Evolutionary conservation across 2,113 vertebrate genomes (phyloP).

Genomic region (Isichthys henryi): DNA sequence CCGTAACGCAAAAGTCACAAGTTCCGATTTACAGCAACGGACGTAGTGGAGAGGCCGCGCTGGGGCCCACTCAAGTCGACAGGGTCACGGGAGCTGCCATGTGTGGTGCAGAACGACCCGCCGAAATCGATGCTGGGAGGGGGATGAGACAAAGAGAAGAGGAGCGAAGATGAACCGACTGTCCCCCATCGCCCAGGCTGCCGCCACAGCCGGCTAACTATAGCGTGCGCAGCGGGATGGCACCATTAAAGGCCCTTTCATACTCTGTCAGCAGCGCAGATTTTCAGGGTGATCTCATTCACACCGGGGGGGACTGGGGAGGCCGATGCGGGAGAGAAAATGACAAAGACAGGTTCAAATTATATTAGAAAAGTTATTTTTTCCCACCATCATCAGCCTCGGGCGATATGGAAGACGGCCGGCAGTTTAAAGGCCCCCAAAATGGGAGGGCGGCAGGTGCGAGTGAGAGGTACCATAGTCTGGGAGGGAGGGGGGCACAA

Average conservation of each 20-base stretch:
- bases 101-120: neutral
- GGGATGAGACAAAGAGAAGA: neutral
- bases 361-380: constrained; percentile 14
- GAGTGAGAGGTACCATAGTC: neutral
- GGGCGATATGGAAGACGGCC: constrained; percentile 6
- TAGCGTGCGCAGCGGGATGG: constrained; percentile 21
- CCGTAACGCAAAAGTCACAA: neutral
- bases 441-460: neutral
- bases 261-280: constrained; percentile 25
- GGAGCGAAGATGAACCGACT: neutral
- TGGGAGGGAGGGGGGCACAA: neutral
- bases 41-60: neutral
- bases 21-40: neutral
- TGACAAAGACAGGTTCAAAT: constrained; percentile 17
- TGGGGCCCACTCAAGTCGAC: too few species aligned
- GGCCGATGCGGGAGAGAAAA: neutral
- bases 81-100: neutral
- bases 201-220: neutral
- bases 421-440: constrained; percentile 25
- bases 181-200: neutral
- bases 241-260: constrained; percentile 34
- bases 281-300: constrained; percentile 21
- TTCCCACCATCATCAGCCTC: neutral
- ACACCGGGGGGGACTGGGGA: constrained; percentile 14
- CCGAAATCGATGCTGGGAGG: neutral